phyloP scores from a whole-genome alignment of 2,113 vertebrate species.

The Malurus melanocephalus region DNA sequence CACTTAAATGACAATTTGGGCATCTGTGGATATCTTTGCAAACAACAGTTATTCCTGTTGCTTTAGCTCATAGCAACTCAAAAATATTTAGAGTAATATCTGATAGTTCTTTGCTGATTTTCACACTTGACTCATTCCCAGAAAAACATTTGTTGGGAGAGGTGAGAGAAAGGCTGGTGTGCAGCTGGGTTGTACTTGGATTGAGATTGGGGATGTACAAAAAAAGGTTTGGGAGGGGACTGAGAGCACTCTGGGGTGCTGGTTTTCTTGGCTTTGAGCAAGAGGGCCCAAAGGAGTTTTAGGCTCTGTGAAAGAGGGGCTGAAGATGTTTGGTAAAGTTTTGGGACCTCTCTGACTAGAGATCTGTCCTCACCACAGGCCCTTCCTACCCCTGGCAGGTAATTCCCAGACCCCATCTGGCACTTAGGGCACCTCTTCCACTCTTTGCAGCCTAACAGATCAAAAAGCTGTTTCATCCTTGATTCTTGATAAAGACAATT shows the following conservation, averaged over 20 bases:
- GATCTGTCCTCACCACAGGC: background rate
- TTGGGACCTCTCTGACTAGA: background rate
- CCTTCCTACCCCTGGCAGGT: background rate
- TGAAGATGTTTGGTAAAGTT: background rate
- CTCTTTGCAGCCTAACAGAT: background rate
- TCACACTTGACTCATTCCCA: background rate
- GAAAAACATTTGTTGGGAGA: background rate
- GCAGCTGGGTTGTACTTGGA: background rate
- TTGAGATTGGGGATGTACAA: background rate
- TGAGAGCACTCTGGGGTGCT: background rate
- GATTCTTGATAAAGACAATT: background rate
- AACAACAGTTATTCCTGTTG: background rate
- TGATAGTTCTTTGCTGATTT: background rate
- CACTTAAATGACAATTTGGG: background rate
- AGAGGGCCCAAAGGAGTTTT: background rate
- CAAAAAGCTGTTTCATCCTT: background rate
- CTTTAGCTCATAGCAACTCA: background rate
- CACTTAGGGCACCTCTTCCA: background rate
- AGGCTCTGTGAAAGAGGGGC: background rate
- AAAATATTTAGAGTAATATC: background rate
- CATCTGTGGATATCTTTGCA: background rate
- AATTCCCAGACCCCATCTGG: background rate
- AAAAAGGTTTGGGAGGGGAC: background rate
- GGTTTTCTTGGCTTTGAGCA: background rate
- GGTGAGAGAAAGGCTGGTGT: background rate